A percentile compares a stretch with the other conserved stretches of the same genome.
These are phyloP conservation scores for Nomada ruficornis DNA, from an alignment of 2,888 invertebrate species.

Conservation along the genomic window DNA sequence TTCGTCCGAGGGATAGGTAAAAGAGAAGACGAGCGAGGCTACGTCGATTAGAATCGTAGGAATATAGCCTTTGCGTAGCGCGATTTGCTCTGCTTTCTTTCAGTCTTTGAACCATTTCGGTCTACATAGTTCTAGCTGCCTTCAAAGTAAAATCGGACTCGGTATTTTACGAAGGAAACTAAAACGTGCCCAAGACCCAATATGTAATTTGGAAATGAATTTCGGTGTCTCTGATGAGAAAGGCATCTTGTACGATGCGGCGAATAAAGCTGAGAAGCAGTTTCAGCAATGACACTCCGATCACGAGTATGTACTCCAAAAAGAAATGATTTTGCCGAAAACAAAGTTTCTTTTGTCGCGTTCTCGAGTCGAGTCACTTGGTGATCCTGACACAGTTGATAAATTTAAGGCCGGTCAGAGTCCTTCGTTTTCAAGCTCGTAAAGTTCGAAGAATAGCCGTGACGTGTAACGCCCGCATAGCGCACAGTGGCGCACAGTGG, in stretches of 20 bases:
- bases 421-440: conserved; percentile 43
- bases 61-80: not conserved
- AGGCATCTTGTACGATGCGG: no score
- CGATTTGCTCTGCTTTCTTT: not conserved
- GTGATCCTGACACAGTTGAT: conserved; percentile 46
- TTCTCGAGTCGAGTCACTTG: not conserved
- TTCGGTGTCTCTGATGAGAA: no score
- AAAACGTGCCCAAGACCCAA: no score
- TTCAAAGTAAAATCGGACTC: no score
- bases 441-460: conserved; percentile 40
- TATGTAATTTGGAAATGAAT: no score
- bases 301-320: no score
- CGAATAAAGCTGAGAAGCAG: no score
- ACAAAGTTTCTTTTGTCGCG: not conserved
- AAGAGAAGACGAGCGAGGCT: conserved; percentile 44
- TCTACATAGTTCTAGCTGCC: no score
- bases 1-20: conserved; percentile 26
- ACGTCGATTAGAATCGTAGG: not conserved
- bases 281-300: no score
- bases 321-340: not conserved
- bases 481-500: conserved; percentile 33
- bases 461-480: conserved; percentile 34
- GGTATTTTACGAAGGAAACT: no score
- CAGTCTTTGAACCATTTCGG: not conserved
- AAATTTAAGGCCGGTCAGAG: conserved; percentile 41